phyloP scores from a whole-genome alignment of 1,140 invertebrate species.

The Sipha flava region DNA sequence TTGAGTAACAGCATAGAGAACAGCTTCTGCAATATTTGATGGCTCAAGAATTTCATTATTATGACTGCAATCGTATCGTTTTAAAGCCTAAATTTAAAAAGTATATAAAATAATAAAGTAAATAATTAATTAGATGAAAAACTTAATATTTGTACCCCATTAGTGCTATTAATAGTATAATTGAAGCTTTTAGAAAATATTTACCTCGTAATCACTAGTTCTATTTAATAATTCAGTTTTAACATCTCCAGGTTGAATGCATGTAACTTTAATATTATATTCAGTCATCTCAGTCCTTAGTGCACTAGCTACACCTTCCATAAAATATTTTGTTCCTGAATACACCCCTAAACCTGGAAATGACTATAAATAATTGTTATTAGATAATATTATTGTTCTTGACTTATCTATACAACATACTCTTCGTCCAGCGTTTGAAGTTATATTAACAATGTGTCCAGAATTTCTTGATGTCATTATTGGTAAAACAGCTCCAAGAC shows the following conservation, averaged over 20 bases:
- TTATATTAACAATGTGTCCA: constrained; percentile 40
- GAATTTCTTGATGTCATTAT: constrained; percentile 35
- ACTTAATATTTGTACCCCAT: not conserved
- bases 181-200: not conserved
- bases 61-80: constrained; percentile 34
- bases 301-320: constrained; percentile 37
- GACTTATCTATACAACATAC: constrained; percentile 12
- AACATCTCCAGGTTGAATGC: constrained; percentile 40
- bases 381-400: not conserved
- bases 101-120: not conserved
- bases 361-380: constrained; percentile 33
- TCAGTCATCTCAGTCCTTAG: constrained; percentile 37
- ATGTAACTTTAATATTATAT: constrained; percentile 38
- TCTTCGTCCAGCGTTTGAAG: constrained; percentile 39
- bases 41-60: constrained; percentile 35
- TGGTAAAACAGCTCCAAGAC: constrained; percentile 36
- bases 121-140: not conserved
- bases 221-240: constrained; percentile 35
- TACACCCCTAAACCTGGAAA: constrained; percentile 40
- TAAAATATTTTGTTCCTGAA: constrained; percentile 39
- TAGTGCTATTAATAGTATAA: not conserved
- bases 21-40: constrained; percentile 37
- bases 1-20: constrained; percentile 37
- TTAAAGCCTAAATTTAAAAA: constrained; percentile 35
- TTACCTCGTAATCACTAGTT: constrained; percentile 37